Conservation (phyloP, 2,888 invertebrate genomes). For the Sesamia inferens region DNA sequence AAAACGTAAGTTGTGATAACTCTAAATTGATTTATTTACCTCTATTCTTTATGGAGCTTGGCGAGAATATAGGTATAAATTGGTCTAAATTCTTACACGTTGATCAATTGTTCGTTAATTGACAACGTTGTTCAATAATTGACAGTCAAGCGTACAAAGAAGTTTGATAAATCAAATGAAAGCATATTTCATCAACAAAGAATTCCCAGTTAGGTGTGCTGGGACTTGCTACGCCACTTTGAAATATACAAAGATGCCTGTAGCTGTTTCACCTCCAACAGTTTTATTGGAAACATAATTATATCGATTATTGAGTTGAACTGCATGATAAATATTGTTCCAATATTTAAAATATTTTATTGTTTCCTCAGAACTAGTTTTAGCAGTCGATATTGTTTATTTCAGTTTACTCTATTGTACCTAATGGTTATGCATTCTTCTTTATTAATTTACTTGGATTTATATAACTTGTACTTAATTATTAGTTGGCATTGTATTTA, state of each 20-base stretch:
- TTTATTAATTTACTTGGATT: conserved; percentile 7
- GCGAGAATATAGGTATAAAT: too few relatives aligned
- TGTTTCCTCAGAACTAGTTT: conserved; percentile 14
- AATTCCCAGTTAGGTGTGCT: conserved; percentile 14
- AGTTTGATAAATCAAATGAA: conserved; percentile 31
- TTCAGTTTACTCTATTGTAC: conserved; percentile 15
- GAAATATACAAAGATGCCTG: conserved; percentile 48
- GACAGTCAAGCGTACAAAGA: conserved; percentile 8
- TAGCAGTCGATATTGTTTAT: conserved; percentile 21
- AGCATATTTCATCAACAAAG: conserved; percentile 41
- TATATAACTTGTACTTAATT: background rate
- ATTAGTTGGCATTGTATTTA: background rate
- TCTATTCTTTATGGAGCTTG: too few relatives aligned
- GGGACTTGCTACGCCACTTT: conserved; percentile 28
- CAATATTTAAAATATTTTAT: conserved; percentile 38
- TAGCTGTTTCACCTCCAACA: conserved; percentile 25
- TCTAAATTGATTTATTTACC: too few relatives aligned
- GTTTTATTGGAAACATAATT: conserved; percentile 43
- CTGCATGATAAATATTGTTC: conserved; percentile 50
- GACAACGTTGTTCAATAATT: conserved; percentile 10
- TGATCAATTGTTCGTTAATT: too few relatives aligned
- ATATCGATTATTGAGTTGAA: conserved; percentile 39
- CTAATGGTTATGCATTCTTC: conserved; percentile 6
- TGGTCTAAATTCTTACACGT: too few relatives aligned
- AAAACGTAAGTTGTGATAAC: too few relatives aligned